Conservation (phyloP, 2,888 invertebrate species). For the Portevinia maculata region DNA sequence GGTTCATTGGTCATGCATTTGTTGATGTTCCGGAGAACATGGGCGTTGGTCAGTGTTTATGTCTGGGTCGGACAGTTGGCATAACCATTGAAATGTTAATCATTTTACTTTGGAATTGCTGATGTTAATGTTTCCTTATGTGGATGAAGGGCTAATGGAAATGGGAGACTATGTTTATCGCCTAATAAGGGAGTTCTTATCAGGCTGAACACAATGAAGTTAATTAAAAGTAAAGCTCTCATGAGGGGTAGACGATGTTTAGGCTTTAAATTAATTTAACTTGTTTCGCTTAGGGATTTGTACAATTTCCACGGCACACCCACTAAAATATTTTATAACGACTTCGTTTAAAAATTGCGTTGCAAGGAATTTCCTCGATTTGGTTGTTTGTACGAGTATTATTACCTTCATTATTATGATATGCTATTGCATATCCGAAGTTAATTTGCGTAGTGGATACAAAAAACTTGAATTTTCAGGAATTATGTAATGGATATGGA, state of each 20-base stretch:
- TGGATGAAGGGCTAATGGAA: conserved; percentile 15
- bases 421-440: no score
- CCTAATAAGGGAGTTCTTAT: conserved; percentile 10
- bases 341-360: no score
- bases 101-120: conserved; percentile 18
- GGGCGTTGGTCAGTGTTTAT: conserved; percentile 52
- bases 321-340: no score
- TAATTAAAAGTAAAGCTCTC: conserved; percentile 33
- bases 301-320: neutral
- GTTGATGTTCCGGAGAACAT: conserved; percentile 42
- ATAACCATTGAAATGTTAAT: conserved; percentile 32
- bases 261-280: conserved; percentile 14
- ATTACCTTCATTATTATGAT: no score
- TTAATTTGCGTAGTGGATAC: no score
- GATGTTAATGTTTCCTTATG: neutral
- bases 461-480: no score
- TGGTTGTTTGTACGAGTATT: no score
- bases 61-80: neutral
- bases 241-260: conserved; percentile 13
- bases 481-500: no score
- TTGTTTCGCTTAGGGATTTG: neutral
- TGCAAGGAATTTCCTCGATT: no score
- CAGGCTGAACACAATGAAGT: conserved; percentile 11
- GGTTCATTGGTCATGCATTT: conserved; percentile 44
- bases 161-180: conserved; percentile 23